These are phyloP conservation scores for Callopanchax toddi DNA, from an alignment of 2,113 vertebrate species.

Conservation along the genomic window DNA sequence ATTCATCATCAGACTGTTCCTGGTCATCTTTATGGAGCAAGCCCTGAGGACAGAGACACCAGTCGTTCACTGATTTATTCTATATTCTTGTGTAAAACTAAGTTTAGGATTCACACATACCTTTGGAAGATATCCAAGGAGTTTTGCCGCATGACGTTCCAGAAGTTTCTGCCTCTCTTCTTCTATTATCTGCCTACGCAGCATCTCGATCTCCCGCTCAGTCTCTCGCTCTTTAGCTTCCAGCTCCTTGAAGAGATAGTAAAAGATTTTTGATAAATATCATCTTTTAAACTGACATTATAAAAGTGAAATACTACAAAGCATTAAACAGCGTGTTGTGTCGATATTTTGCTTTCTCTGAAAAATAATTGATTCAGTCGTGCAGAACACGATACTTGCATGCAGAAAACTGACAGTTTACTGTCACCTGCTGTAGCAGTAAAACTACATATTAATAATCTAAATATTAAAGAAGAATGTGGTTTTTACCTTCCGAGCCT, in stretches of 20 bases:
- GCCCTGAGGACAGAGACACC: conserved; percentile 77
- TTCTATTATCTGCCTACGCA: conserved; percentile 85
- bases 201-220: conserved; percentile 80
- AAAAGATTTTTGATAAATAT: conserved; percentile 6
- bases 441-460: neutral
- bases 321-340: no score
- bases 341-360: no score
- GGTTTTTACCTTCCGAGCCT: conserved; percentile 84
- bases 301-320: no score
- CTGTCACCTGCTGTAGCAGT: no score
- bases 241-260: conserved; percentile 75
- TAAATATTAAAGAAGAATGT: neutral
- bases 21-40: conserved; percentile 87
- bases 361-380: no score
- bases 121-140: conserved; percentile 91
- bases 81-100: neutral
- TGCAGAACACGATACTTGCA: no score
- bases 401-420: no score
- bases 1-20: conserved; percentile 89
- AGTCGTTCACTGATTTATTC: neutral
- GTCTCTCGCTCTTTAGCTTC: conserved; percentile 83
- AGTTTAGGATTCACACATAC: conserved; percentile 65
- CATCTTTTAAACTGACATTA: no score
- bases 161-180: conserved; percentile 92
- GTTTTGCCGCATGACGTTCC: conserved; percentile 85